Evolutionary conservation across 2,888 invertebrate genomes (phyloP), one percentile per base, ranked within the genome.

Genomic region (Mesoligia furuncula): DNA sequence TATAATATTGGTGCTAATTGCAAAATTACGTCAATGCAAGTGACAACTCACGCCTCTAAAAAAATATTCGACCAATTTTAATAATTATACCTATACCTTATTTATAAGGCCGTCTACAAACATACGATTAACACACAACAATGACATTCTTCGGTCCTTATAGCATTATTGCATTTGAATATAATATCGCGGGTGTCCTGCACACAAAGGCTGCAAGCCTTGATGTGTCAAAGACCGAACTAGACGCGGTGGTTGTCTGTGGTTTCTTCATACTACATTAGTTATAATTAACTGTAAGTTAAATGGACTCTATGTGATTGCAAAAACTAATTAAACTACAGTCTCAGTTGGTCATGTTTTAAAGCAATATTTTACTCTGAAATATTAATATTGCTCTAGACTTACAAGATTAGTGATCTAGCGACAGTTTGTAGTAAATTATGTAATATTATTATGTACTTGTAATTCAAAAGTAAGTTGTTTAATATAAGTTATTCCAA

Each of bases 101-200:
- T 61, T 31, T 24, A 70, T 69, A 74, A 54, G 74, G 75, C 48
- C n/a, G 62, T 27, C 57, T 72, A 72, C 79, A 77, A 77, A 75
- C 67, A 36, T 75, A 66, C 79, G 71, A 82, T 81, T 74, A 85
- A 70, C 31, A 75, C 45, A 70, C 88, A 88, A 94, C 94, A 94
- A 94, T 94, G 90, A 92, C 93, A 93, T 94, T 92, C 93, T 89
- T 90, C 65, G 67, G 75, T 81, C 93, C 93, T 91, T 92, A 90
- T 80, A 91, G 88, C 73, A 83, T 81, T 83, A 87, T 87, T 89
- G 84, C 85, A 93, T 94, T 94, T 93, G 92, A 94, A 93, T 94
- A 93, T 93, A 94, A 94, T 93, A 72, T 73, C 70, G 88, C 77
- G 66, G 48, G 62, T 85, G 85, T 83, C 77, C 81, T 84, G 84